Base-by-base conservation (phyloP, 2,797 vertebrate genomes). In the Bufotes viridis region DNA sequence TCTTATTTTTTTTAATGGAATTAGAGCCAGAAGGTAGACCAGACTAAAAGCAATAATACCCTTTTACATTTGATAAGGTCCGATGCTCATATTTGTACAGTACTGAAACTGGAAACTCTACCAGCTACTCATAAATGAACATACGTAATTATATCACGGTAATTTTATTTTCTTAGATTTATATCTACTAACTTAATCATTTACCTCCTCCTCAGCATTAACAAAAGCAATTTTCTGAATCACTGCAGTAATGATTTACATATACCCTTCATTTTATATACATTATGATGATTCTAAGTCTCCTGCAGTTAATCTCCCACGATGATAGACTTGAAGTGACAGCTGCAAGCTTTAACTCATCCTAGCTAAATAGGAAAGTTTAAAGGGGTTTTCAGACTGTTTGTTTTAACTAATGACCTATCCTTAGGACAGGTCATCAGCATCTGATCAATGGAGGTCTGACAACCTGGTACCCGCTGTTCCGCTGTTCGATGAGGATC, bases 121-220 rank as follows among this genome's bases (percentile, higher is more conserved):
- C 60, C 15, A 84, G 67, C 81, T 79, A 87, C 87, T 83, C 81
- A 87, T 76, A 72, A 87, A 89, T 79, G 85, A 82, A 65, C 34
- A 61, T 61, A 86, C 75, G 74, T 79, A 89, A 89, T 89, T 81
- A 72, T 83, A 89, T 83, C 84, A 87, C 4, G 55, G 74, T 89
- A 83, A 89, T 89, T 78, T 72, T 84, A 84, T 89, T 87, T 89
- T 86, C 61, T 55, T 87, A 58, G 84, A 89, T 89, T 89, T 57
- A 80, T 81, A 87, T 87, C 85, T 87, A 58, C 74, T 89, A 89
- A 89, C 81, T 26, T 78, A 89, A 89, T 89, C 85, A 83, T 87
- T 89, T 84, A 84, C 88, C 88, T 89, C 85, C 75, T 84, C 81
- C 81, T 87, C 80, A 79, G 80, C 83, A 89, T 85, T 89, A 89